Evolutionary conservation across 2,888 invertebrate species (phyloP).

Genomic region (Cephus sareptanus): DNA sequence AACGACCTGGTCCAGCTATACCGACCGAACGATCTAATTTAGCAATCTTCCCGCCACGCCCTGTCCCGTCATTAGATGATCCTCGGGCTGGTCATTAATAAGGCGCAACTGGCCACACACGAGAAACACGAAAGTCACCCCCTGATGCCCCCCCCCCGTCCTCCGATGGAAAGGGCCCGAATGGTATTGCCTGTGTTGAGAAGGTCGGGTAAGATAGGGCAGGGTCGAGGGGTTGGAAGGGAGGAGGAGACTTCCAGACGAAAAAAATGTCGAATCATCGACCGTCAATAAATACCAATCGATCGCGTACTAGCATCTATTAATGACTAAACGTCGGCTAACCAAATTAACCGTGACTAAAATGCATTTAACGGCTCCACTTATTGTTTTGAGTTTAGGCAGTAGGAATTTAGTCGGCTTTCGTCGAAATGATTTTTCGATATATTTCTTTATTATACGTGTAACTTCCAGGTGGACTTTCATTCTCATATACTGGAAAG

Average conservation of each 20-base stretch:
- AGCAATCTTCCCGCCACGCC: conserved; percentile 64
- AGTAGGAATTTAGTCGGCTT: no score
- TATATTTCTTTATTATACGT: no score
- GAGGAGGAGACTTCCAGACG: conserved; percentile 8
- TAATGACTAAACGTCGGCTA: conserved; percentile 55
- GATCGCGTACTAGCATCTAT: conserved; percentile 50
- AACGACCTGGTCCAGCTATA: not conserved
- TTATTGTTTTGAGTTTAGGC: conserved; percentile 2
- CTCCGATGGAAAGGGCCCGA: not conserved
- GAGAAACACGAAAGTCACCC: conserved; percentile 24
- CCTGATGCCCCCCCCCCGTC: no score
- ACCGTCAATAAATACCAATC: conserved; percentile 63
- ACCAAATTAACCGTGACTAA: conserved; percentile 65
- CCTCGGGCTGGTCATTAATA: conserved; percentile 57
- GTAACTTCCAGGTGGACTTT: no score
- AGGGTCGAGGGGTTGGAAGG: not conserved
- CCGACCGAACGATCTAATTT: conserved; percentile 46
- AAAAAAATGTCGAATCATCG: conserved; percentile 60
- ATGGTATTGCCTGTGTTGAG: not conserved
- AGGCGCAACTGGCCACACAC: conserved; percentile 60
- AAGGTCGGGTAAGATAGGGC: no score
- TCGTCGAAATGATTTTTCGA: no score
- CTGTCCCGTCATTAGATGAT: conserved; percentile 61
- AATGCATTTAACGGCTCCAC: conserved; percentile 51
- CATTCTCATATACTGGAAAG: no score